These are phyloP conservation scores for Calameuta filiformis DNA, from an alignment of 2,888 invertebrate species.

Conservation along the genomic window DNA sequence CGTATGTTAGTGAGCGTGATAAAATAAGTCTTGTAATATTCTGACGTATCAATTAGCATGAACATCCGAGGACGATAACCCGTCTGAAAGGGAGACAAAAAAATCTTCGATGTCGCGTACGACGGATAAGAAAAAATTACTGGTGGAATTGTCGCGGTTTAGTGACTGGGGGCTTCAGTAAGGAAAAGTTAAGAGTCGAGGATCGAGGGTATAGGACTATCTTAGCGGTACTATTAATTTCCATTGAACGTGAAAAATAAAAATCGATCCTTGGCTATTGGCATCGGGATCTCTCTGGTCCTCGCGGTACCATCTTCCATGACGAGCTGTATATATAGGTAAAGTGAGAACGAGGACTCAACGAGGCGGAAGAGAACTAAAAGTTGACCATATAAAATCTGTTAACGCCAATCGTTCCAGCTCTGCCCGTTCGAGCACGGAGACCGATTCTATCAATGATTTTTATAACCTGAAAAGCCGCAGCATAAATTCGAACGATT, in stretches of 20 bases:
- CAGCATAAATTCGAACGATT: conserved; percentile 7
- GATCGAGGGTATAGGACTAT: neutral
- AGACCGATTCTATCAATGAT: conserved; percentile 29
- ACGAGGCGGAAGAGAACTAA: conserved; percentile 14
- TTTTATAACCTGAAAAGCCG: conserved; percentile 19
- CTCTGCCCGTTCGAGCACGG: conserved; percentile 28
- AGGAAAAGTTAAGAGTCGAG: neutral
- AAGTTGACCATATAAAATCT: conserved; percentile 38
- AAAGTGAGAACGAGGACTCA: conserved; percentile 13
- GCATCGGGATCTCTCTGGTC: neutral
- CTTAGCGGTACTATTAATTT: conserved; percentile 17
- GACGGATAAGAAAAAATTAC: neutral
- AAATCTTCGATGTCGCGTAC: neutral
- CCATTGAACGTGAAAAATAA: conserved; percentile 19
- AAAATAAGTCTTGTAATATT: neutral
- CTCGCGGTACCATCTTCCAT: conserved; percentile 10
- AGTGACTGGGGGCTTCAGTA: neutral
- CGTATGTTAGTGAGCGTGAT: neutral
- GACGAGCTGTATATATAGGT: conserved; percentile 6
- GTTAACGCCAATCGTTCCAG: conserved; percentile 37
- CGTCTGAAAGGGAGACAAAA: neutral
- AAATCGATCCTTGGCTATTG: neutral
- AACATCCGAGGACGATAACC: neutral
- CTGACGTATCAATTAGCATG: neutral
- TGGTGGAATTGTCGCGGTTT: neutral